phyloP scores from a whole-genome alignment of 2,888 invertebrate genomes.

The Nephrotoma appendiculata region DNA sequence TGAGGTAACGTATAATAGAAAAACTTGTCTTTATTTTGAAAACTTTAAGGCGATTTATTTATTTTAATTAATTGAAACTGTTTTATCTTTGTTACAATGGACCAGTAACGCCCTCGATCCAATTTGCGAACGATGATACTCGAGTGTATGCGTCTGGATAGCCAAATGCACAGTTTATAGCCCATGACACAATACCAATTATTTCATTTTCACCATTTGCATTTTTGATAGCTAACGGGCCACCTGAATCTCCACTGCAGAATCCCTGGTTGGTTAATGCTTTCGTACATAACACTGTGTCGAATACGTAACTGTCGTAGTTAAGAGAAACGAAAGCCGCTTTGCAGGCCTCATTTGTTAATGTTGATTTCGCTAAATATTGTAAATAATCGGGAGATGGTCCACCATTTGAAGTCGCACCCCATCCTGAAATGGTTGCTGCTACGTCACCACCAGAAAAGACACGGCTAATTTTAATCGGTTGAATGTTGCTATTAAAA shows the following conservation, averaged over 20 bases:
- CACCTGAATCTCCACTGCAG: conserved; percentile 18
- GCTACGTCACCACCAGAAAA: not conserved
- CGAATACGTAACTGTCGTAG: conserved; percentile 5
- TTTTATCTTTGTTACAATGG: not conserved
- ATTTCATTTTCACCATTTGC: not conserved
- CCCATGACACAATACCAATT: conserved; percentile 7
- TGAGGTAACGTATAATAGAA: not conserved
- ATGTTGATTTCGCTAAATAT: not conserved
- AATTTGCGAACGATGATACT: not conserved
- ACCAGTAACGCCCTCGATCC: not conserved
- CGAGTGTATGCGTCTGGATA: conserved; percentile 5
- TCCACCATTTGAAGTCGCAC: not conserved
- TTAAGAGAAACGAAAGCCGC: not conserved
- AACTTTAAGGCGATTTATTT: not conserved
- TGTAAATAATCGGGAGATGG: not conserved
- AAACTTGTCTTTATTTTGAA: not conserved
- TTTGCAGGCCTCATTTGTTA: not conserved
- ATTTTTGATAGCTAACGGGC: conserved; percentile 12
- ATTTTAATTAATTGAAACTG: not conserved
- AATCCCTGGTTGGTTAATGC: conserved; percentile 7
- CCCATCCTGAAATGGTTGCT: conserved; percentile 5
- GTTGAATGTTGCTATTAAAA: not conserved
- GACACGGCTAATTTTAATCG: not conserved
- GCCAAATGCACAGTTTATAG: conserved; percentile 5
- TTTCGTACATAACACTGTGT: conserved; percentile 10